A percentile compares a stretch with the other conserved stretches of the same genome.
Evolutionary conservation across 2,797 vertebrate genomes (phyloP).

Genomic region (Lacerta viridis): DNA sequence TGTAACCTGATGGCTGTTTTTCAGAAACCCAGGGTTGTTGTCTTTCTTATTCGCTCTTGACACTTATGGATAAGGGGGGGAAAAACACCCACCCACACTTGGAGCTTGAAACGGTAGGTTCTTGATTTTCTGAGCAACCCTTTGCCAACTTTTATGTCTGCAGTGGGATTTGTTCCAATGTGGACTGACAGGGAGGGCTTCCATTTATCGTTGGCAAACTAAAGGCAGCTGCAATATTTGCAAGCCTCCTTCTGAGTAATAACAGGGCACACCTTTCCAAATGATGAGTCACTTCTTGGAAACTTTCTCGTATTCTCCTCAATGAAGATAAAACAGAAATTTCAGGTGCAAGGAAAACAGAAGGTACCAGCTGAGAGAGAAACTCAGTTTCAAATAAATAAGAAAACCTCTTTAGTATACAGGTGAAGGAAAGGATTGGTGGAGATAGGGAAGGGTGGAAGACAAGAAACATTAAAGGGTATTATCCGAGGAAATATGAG

Average conservation of each 20-base stretch:
- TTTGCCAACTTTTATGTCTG: slow-evolving; percentile 46
- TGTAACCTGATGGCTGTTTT: background rate
- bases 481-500: slow-evolving; percentile 47
- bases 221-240: slow-evolving; percentile 50
- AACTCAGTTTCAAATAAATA: slow-evolving; percentile 44
- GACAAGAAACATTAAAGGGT: slow-evolving; percentile 36
- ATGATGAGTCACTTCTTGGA: slow-evolving; percentile 59
- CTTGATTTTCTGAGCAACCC: slow-evolving; percentile 48
- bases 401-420: slow-evolving; percentile 54
- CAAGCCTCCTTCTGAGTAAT: slow-evolving; percentile 48
- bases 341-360: slow-evolving; percentile 47
- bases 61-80: slow-evolving; percentile 47
- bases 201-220: slow-evolving; percentile 68
- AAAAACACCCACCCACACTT: background rate
- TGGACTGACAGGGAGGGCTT: slow-evolving; percentile 45
- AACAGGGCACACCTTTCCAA: slow-evolving; percentile 48
- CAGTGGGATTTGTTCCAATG: slow-evolving; percentile 41
- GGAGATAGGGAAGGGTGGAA: slow-evolving; percentile 11
- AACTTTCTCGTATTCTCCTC: slow-evolving; percentile 42
- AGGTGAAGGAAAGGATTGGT: slow-evolving; percentile 45
- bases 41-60: slow-evolving; percentile 7
- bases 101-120: slow-evolving; percentile 52
- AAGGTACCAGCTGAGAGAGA: slow-evolving; percentile 53
- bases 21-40: background rate
- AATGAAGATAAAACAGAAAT: slow-evolving; percentile 42